Percentiles rank a stretch among this genome's conserved stretches.
These are phyloP conservation scores for Coleophora flavipennella DNA, from an alignment of 2,888 invertebrate species.

Conservation along the genomic window DNA sequence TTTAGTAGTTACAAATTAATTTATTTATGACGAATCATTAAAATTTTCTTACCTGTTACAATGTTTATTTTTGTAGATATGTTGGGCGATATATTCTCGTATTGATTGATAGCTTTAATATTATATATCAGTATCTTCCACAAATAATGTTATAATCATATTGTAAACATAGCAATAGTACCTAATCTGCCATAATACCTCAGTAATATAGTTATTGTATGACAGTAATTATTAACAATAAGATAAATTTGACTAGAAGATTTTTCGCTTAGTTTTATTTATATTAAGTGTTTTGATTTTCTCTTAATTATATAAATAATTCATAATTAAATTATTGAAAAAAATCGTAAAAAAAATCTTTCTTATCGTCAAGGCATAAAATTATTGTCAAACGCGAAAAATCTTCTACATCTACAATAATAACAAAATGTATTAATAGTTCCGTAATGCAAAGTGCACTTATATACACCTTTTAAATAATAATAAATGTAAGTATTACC, in stretches of 20 bases:
- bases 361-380: too few species aligned
- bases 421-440: slow-evolving; percentile 52
- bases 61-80: too few species aligned
- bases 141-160: slow-evolving; percentile 39
- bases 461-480: slow-evolving; percentile 54
- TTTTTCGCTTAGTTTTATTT: slow-evolving; percentile 14
- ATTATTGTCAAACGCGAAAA: slow-evolving; percentile 14
- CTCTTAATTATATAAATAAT: too few species aligned
- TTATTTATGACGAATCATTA: slow-evolving; percentile 3
- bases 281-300: too few species aligned
- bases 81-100: slow-evolving; percentile 47
- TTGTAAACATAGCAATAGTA: slow-evolving; percentile 57
- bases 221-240: slow-evolving; percentile 30
- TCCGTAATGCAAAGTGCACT: slow-evolving; percentile 70
- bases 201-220: slow-evolving; percentile 53
- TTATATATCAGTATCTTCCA: slow-evolving; percentile 67
- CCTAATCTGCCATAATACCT: slow-evolving; percentile 64
- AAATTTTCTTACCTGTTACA: too few species aligned
- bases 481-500: slow-evolving; percentile 47
- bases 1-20: background rate
- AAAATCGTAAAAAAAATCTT: too few species aligned
- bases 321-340: too few species aligned
- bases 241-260: slow-evolving; percentile 27
- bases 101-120: slow-evolving; percentile 64
- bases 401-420: slow-evolving; percentile 33